Base-by-base conservation (phyloP, 2,797 vertebrate species). In the Peromyscus nudipes region DNA sequence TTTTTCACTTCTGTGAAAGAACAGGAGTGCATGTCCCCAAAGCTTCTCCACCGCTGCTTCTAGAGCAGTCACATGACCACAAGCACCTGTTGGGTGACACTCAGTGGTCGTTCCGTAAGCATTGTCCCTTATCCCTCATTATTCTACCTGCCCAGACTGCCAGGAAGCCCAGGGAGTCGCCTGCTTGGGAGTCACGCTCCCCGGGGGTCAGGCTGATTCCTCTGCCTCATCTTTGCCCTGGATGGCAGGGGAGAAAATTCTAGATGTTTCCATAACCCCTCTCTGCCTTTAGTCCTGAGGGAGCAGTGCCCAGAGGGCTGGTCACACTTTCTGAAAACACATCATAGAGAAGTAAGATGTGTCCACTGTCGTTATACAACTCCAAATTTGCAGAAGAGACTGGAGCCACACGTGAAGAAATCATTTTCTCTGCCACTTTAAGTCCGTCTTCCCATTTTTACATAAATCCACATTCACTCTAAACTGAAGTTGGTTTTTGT, bases 1-100 rank as follows among this genome's bases (percentile, higher is more conserved):
- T 46, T n/a, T 69, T 92, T 83, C 34, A 16, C 65, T 40, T 86
- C 49, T 80, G 75, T 77, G 80, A 73, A 95, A 80, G 27, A 90
- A 75, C 21, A 79, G 13, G 57, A 84, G 29, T 46, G 29, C 21
- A 19, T 46, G 31, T 64, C 31, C 14, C 60, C 82, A 89, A 34
- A 73, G 2, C 40, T 90, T 95, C 83, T 76, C 34, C 86, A 71
- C 27, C 57, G 14, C 57, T 80, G 17, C 64, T 31, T 77, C 65
- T 23, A 23, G 8, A 31, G 64, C 4, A n/a, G 1, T 79, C 57
- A 25, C 52, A 31, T 69, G 91, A 89, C 10, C 17, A 88, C 40
- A 34, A 60, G 89, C 55, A 43, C 80, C 29, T 40, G 31, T 1
- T 43, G 27, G 19, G 25, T 52, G 55, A 40, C 90, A 80, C 49